Base-by-base conservation (phyloP, 2,888 invertebrate genomes). In the Calliphora vomitoria region DNA sequence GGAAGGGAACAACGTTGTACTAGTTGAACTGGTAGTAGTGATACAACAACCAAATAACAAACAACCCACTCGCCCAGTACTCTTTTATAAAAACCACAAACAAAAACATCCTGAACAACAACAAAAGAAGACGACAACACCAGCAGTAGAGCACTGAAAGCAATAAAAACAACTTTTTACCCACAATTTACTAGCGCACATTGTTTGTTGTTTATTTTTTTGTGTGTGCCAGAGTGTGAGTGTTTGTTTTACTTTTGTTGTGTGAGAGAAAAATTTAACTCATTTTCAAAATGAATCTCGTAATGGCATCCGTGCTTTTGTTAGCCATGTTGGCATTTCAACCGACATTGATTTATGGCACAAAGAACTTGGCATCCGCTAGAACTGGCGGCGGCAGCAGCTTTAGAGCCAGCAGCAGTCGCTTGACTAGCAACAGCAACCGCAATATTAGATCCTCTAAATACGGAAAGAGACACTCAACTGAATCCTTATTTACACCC, bases 271-370 rank as follows among this genome's bases (percentile, higher is more conserved):
- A 81, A 75, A 75, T 82, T 85, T 71, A 85, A 82, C 82, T 87
- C 85, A 87, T 85, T 89, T 90, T 88, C 89, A 90, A 89, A 89
- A 91, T 91, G 91, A 91, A 91, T 91, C 89, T 91, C 82, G 66
- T 89, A 89, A 88, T 90, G 87, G 89, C 88, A 88, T 90, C 90
- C 89, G 89, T 90, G 89, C 89, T 91, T 78, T 89, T 91, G 90
- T 90, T 91, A 82, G 91, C 90, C 86, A 90, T 90, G 90, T 89
- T 91, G 90, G 89, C 90, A 88, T 90, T 90, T 89, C 90, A 90
- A 89, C 90, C 91, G 89, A 90, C 91, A 90, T 89, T 90, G 90
- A 91, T 90, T 90, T 90, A 91, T 91, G 90, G 91, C 78, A 88
- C 90, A 85, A 90, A 90, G 85, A 90, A 90, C 85, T 89, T 89